Conservation (phyloP, 2,113 vertebrate genomes). For the Cynopterus brachyotis region DNA sequence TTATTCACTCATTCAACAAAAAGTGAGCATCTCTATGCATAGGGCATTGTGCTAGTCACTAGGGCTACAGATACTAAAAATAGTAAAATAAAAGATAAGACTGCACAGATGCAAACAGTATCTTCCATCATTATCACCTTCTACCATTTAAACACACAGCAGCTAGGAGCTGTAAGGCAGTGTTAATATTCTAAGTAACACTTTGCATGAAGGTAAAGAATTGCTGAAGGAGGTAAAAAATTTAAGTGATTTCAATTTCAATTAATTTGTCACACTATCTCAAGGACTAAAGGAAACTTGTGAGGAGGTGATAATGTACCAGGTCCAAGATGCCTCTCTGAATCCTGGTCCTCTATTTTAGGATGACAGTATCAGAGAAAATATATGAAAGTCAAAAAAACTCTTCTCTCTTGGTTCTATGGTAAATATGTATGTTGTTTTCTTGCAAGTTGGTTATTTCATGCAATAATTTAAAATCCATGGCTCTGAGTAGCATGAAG, state of each 20-base stretch:
- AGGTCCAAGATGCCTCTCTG: neutral
- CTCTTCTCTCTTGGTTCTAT: neutral
- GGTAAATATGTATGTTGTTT: neutral
- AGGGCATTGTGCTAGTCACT: neutral
- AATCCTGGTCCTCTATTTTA: neutral
- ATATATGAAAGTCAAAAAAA: neutral
- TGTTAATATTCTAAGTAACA: conserved; percentile 66
- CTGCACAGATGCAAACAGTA: neutral
- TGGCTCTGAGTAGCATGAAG: neutral
- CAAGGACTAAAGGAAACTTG: conserved; percentile 8
- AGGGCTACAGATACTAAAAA: neutral
- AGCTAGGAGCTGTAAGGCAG: neutral
- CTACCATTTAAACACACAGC: neutral
- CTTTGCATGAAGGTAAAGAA: conserved; percentile 46
- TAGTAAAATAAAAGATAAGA: neutral
- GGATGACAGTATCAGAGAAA: neutral
- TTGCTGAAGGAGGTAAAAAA: conserved; percentile 51
- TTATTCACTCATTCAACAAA: neutral
- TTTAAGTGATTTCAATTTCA: conserved; percentile 54
- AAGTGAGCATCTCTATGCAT: neutral
- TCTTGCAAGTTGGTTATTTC: neutral
- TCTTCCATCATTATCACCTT: neutral
- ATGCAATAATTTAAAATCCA: neutral
- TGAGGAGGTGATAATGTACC: neutral
- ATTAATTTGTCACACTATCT: conserved; percentile 49